Base-by-base conservation (phyloP, 2,888 invertebrate species). In the Acronicta psi region DNA sequence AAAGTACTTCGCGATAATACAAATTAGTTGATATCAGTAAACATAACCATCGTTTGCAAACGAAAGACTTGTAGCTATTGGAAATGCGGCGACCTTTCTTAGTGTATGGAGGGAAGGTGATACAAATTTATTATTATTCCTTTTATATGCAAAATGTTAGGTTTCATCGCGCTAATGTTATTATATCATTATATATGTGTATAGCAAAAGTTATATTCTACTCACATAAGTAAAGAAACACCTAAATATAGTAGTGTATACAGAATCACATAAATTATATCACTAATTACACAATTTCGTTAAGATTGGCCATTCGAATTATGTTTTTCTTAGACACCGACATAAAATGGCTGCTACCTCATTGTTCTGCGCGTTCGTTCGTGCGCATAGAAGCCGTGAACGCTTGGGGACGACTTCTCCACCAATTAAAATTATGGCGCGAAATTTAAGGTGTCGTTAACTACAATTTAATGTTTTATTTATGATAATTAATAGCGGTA, bases 261-360 rank as follows among this genome's bases (percentile, higher is more conserved):
- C 88, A 85, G 88, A 92, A 93, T 92, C 93, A 93, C 93, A 93
- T 93, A 93, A 93, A 94, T 93, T 93, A 92, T 87, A 91, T 85
- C 94, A 94, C 94, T 94, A 94, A 94, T 94, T 93, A 93, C 93
- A 93, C 93, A 92, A 94, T 93, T 93, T 93, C 81, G 90, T 88
- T 90, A 93, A 93, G 92, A 94, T 94, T 94, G 93, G 94, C 93
- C 94, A 94, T 94, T 94, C 93, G 94, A 92, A 94, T 93, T 92
- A 94, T 93, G 93, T 94, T 94, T 94, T 94, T 93, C 93, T 93
- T 93, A 91, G 91, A 90, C 94, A 94, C 93, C 93, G 93, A 94
- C 90, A 94, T 94, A 94, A 94, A 94, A 94, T 94, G 94, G 94
- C 94, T 93, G 94, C 93, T 94, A 93, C 93, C 94, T 94, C 94